Conservation (phyloP, 2,888 invertebrate genomes). For the Shargacucullia verbasci region DNA sequence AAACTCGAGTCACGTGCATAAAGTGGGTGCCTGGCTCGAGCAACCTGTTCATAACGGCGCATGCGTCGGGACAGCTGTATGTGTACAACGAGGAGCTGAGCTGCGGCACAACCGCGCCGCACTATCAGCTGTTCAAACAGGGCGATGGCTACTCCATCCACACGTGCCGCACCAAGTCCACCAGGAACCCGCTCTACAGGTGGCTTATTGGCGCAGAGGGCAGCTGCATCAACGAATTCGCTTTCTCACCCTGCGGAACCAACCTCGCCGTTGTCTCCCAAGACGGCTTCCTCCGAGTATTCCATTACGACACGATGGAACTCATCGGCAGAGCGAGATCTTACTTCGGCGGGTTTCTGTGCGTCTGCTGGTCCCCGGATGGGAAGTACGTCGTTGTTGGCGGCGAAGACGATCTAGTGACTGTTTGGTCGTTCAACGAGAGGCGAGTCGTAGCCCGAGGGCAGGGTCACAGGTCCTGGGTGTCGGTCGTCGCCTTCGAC, state of each 20-base stretch:
- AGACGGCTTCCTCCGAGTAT: slow-evolving; percentile 98
- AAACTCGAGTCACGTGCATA: slow-evolving; percentile 98
- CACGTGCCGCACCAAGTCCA: slow-evolving; percentile 98
- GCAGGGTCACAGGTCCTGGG: slow-evolving; percentile 99
- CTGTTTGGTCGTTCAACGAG: slow-evolving; percentile 98
- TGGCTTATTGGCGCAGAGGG: slow-evolving; percentile 96
- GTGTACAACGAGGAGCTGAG: slow-evolving; percentile 98
- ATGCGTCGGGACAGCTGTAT: slow-evolving; percentile 98
- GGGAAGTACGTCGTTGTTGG: slow-evolving; percentile 98
- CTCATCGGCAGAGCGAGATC: slow-evolving; percentile 97
- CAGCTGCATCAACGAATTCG: slow-evolving; percentile 97
- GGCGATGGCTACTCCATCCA: slow-evolving; percentile 98
- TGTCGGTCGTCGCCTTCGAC: slow-evolving; percentile 98
- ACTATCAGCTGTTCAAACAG: slow-evolving; percentile 98
- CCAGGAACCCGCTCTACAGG: slow-evolving; percentile 96
- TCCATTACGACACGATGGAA: slow-evolving; percentile 99
- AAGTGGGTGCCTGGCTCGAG: slow-evolving; percentile 99
- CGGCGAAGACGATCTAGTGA: slow-evolving; percentile 99
- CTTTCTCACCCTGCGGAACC: slow-evolving; percentile 98
- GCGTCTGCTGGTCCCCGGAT: slow-evolving; percentile 99
- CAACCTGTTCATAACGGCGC: slow-evolving; percentile 97
- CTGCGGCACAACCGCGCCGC: slow-evolving; percentile 96
- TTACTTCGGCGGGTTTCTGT: slow-evolving; percentile 99
- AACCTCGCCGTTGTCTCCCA: slow-evolving; percentile 98
- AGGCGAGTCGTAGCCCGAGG: slow-evolving; percentile 98